phyloP scores from a whole-genome alignment of 1,140 invertebrate genomes.

The Pantala flavescens region DNA sequence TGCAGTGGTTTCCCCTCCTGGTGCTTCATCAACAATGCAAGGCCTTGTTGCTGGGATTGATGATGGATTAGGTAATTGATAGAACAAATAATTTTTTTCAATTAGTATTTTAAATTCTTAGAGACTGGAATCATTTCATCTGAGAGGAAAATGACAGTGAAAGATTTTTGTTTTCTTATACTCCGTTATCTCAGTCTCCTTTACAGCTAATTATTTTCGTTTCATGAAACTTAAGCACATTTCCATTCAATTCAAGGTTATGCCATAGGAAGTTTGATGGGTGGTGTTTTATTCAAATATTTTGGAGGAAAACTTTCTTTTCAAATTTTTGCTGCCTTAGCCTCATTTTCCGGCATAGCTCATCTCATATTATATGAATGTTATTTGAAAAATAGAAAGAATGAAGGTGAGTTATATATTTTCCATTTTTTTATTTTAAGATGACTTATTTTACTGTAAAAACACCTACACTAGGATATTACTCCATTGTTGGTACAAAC shows the following conservation, averaged over 20 bases:
- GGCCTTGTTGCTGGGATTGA: constrained; percentile 73
- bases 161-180: too few species aligned
- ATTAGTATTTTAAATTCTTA: neutral
- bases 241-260: constrained; percentile 36
- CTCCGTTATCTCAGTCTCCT: too few species aligned
- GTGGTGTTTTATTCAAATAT: constrained; percentile 46
- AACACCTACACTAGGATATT: too few species aligned
- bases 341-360: constrained; percentile 38
- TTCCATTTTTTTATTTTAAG: too few species aligned
- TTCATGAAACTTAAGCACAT: too few species aligned
- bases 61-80: constrained; percentile 56
- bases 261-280: constrained; percentile 48
- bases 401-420: neutral
- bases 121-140: too few species aligned
- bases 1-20: constrained; percentile 57
- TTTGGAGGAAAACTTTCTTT: constrained; percentile 44
- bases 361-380: constrained; percentile 39
- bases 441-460: too few species aligned
- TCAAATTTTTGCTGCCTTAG: constrained; percentile 40
- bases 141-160: too few species aligned
- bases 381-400: constrained; percentile 17
- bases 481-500: too few species aligned
- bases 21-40: constrained; percentile 69
- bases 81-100: neutral
- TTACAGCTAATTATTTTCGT: too few species aligned